Evolutionary conservation across 2,113 vertebrate species (phyloP).

Genomic region (Isichthys henryi): DNA sequence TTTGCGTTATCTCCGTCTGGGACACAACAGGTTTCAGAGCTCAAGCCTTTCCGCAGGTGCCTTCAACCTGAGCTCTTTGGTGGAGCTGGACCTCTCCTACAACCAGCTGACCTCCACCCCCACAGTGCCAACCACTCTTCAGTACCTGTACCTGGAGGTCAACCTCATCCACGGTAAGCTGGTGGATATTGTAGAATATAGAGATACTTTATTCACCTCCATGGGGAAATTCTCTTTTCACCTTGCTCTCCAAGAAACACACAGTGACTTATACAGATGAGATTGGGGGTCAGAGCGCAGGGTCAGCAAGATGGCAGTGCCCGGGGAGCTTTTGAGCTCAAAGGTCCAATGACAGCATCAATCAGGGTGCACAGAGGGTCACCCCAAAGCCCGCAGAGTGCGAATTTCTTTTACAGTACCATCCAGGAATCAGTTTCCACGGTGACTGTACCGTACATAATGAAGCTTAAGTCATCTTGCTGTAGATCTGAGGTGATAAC

Average conservation of each 20-base stretch:
- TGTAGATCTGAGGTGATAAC: not conserved
- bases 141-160: slow-evolving; percentile 64
- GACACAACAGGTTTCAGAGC: slow-evolving; percentile 50
- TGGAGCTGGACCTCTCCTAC: slow-evolving; percentile 66
- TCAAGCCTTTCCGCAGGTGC: slow-evolving; percentile 25
- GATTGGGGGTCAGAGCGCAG: not conserved
- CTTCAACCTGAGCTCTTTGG: slow-evolving; percentile 58
- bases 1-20: slow-evolving; percentile 55
- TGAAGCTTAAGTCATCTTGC: not conserved
- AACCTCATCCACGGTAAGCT: slow-evolving; percentile 60
- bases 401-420: not conserved
- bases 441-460: not conserved
- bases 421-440: not conserved
- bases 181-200: not conserved
- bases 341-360: not conserved
- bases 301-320: not conserved
- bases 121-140: slow-evolving; percentile 52
- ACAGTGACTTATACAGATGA: not conserved
- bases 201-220: not conserved
- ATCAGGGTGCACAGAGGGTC: not conserved
- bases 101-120: slow-evolving; percentile 57
- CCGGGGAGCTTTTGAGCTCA: not conserved
- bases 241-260: not conserved
- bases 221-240: not conserved
- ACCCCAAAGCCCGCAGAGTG: not conserved